Conservation (phyloP, 1,140 invertebrate genomes). For the Charaxes varanes region DNA sequence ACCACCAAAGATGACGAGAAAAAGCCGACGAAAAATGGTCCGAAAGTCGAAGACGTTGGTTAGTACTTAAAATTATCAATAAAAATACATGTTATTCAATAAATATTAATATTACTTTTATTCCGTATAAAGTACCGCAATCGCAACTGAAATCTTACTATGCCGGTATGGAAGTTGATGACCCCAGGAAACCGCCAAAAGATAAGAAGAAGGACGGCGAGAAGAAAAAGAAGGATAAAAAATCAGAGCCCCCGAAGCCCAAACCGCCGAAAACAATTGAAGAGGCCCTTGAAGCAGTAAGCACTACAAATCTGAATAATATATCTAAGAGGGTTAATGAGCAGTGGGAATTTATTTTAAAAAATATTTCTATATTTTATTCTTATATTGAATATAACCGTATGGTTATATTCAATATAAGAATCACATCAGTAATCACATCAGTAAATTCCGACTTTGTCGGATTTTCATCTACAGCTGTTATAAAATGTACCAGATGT, state of each 20-base stretch:
- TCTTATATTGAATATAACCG: no score
- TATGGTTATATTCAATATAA: no score
- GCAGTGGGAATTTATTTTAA: no score
- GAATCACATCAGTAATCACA: no score
- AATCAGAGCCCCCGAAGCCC: slow-evolving; percentile 68
- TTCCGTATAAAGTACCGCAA: slow-evolving; percentile 38
- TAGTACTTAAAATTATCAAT: slow-evolving; percentile 24
- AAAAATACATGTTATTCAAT: slow-evolving; percentile 1
- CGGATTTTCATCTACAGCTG: no score
- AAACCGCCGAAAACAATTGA: slow-evolving; percentile 81
- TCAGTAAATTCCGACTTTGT: no score
- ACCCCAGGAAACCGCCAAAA: slow-evolving; percentile 60
- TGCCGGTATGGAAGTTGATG: slow-evolving; percentile 62
- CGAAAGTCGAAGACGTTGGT: slow-evolving; percentile 62
- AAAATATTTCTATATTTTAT: no score
- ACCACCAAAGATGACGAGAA: slow-evolving; percentile 77
- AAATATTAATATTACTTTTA: slow-evolving; percentile 1
- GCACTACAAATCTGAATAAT: no score
- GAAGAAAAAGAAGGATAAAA: slow-evolving; percentile 72
- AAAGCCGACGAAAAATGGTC: slow-evolving; percentile 56
- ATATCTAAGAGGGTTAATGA: no score
- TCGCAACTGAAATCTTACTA: slow-evolving; percentile 59
- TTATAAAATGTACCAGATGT: no score
- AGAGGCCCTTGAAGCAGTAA: slow-evolving; percentile 77
- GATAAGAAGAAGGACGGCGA: slow-evolving; percentile 66